Conservation (phyloP, 92 coral and sea anemone genomes). For the Nematostella vectensis region DNA sequence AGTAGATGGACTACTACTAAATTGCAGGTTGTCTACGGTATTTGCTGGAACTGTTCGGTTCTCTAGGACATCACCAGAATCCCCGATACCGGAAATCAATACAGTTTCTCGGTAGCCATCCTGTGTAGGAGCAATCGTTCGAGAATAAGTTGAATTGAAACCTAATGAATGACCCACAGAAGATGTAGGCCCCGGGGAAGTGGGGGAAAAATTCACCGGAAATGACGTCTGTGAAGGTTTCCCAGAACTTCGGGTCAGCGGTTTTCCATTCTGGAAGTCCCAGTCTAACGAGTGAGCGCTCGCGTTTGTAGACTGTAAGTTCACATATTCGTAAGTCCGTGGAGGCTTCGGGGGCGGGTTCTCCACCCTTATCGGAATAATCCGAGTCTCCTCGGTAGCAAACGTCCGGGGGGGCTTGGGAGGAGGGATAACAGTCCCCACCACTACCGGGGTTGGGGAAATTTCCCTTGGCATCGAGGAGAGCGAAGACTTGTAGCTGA, state of each 20-base stretch:
- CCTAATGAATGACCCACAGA: too few relatives aligned
- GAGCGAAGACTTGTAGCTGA: neutral
- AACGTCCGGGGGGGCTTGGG: constrained; percentile 87
- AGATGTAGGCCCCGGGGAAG: neutral
- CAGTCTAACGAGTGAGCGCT: constrained; percentile 65
- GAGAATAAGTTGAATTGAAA: too few relatives aligned
- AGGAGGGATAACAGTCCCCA: constrained; percentile 34
- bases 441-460: neutral
- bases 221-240: constrained; percentile 17
- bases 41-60: too few relatives aligned
- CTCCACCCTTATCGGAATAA: constrained; percentile 29
- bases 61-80: too few relatives aligned
- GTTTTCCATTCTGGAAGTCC: constrained; percentile 35
- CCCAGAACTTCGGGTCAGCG: constrained; percentile 1
- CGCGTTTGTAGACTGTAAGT: constrained; percentile 47
- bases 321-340: constrained; percentile 58
- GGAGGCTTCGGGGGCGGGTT: constrained; percentile 84
- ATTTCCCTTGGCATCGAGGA: constrained; percentile 2
- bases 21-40: too few relatives aligned
- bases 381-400: constrained; percentile 47
- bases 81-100: too few relatives aligned
- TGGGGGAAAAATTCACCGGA: constrained; percentile 9
- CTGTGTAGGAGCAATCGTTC: too few relatives aligned
- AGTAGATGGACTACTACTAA: too few relatives aligned
- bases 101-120: too few relatives aligned